These are phyloP conservation scores for Pachliopta kotzebuea DNA, from an alignment of 2,888 invertebrate species.

Conservation along the genomic window DNA sequence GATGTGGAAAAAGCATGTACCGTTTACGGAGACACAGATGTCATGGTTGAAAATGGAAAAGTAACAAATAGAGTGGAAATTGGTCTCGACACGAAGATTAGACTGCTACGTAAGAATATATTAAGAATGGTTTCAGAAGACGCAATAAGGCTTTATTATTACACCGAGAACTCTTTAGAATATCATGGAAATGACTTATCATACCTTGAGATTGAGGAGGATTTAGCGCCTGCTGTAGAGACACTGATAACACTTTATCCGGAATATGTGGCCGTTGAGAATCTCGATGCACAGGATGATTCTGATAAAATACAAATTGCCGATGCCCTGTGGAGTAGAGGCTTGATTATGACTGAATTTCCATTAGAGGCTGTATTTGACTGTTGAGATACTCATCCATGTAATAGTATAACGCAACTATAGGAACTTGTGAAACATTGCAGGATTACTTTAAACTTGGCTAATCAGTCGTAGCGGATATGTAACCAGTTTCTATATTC, in stretches of 20 bases:
- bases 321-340: constrained; percentile 90
- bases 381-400: constrained; percentile 46
- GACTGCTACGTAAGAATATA: constrained; percentile 80
- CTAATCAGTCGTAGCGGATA: neutral
- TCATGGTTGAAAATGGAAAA: constrained; percentile 81
- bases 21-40: constrained; percentile 86
- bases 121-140: constrained; percentile 83
- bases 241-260: constrained; percentile 88
- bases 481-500: neutral
- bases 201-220: constrained; percentile 85
- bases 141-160: constrained; percentile 86
- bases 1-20: constrained; percentile 85
- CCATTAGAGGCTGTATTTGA: constrained; percentile 76
- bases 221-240: constrained; percentile 85
- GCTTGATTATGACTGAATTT: constrained; percentile 86
- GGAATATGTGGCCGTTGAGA: constrained; percentile 85
- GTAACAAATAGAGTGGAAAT: constrained; percentile 84
- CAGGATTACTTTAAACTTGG: neutral
- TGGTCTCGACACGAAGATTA: constrained; percentile 82
- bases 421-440: neutral
- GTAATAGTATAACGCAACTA: neutral
- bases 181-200: constrained; percentile 90
- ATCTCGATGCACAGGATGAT: constrained; percentile 83
- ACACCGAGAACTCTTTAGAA: constrained; percentile 90
- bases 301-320: constrained; percentile 83